Evolutionary conservation across 2,797 vertebrate species (phyloP).

Genomic region (Chelonia mydas): DNA sequence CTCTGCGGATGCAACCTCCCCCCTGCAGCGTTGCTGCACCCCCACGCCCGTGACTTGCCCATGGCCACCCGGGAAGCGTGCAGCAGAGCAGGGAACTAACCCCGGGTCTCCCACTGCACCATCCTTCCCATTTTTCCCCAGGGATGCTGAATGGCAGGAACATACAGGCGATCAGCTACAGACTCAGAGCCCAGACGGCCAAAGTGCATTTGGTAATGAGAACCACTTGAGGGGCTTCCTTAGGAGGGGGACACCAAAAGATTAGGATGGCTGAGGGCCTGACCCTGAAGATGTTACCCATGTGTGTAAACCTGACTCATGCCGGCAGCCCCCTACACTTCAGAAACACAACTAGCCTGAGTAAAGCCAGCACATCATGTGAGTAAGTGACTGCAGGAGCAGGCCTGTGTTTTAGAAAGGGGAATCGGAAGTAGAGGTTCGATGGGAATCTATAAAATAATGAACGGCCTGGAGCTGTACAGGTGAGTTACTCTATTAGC

Average conservation of each 20-base stretch:
- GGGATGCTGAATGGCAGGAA: not conserved
- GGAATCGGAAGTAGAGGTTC: not conserved
- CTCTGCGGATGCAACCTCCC: not conserved
- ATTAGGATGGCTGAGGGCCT: not conserved
- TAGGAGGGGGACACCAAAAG: not conserved
- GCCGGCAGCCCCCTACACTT: not conserved
- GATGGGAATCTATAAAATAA: not conserved
- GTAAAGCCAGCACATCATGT: not conserved
- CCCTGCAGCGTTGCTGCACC: not conserved
- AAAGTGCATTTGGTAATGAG: not conserved
- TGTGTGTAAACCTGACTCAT: not conserved
- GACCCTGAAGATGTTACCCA: not conserved
- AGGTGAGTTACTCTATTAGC: not conserved
- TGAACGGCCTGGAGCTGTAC: not conserved
- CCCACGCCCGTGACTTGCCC: no score
- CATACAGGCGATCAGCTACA: not conserved
- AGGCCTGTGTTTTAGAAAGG: constrained; percentile 10
- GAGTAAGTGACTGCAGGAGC: not conserved
- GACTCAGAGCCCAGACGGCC: not conserved
- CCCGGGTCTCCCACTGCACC: not conserved
- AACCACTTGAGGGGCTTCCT: not conserved
- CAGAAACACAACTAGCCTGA: not conserved
- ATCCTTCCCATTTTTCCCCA: not conserved
- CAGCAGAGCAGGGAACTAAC: no score
- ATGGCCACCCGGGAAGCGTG: no score